Conservation (phyloP, 2,113 vertebrate genomes). For the Neolamprologus kungweensis region DNA sequence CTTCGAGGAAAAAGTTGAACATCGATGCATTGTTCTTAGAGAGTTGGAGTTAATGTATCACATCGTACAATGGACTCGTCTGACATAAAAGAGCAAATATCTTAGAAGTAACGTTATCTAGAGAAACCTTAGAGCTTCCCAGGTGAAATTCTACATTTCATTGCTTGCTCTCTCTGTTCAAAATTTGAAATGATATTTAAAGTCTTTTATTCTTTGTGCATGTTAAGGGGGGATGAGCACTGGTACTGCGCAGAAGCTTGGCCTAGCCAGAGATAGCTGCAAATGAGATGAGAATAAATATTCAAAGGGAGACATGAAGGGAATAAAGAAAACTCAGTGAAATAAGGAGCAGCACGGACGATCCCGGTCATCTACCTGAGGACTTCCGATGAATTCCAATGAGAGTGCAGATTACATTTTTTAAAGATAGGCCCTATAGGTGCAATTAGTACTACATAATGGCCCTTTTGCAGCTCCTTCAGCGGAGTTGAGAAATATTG, state of each 20-base stretch:
- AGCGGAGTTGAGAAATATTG: conserved; percentile 55
- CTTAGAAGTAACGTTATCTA: background rate
- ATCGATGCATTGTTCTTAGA: background rate
- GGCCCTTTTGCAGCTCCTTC: conserved; percentile 15
- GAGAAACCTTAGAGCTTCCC: background rate
- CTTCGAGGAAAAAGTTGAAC: background rate
- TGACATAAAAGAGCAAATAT: background rate
- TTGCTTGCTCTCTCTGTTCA: background rate
- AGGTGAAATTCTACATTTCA: background rate
- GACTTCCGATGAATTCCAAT: conserved; percentile 58
- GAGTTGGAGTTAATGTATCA: background rate
- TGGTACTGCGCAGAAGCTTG: background rate
- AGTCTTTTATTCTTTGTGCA: background rate
- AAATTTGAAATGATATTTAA: background rate
- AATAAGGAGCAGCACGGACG: conserved; percentile 15
- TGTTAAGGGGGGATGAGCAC: background rate
- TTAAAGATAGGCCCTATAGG: conserved; percentile 55
- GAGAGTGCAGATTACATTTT: conserved; percentile 45
- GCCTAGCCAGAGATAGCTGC: background rate
- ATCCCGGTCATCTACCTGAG: conserved; percentile 20
- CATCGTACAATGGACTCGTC: background rate
- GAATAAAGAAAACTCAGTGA: conserved; percentile 36
- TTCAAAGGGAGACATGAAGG: conserved; percentile 31
- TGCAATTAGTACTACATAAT: conserved; percentile 68
- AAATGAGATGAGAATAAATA: conserved; percentile 40